phyloP scores from a whole-genome alignment of 2,797 vertebrate genomes.

The Oreochromis mossambicus region DNA sequence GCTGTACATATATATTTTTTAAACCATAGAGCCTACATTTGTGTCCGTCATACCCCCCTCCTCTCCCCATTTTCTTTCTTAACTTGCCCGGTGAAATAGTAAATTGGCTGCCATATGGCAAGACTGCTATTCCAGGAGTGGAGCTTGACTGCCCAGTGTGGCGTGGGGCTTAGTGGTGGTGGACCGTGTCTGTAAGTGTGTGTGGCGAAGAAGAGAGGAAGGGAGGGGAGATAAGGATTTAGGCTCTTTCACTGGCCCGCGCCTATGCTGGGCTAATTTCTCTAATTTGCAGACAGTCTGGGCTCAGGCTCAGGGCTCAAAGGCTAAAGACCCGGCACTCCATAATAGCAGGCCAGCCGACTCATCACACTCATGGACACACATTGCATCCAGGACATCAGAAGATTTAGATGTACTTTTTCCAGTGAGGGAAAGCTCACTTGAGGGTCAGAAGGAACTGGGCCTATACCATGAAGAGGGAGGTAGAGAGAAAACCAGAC shows the following conservation, averaged over 20 bases:
- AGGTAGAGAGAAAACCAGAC: background rate
- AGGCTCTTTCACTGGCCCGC: conserved; percentile 65
- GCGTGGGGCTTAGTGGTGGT: conserved; percentile 30
- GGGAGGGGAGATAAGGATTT: conserved; percentile 19
- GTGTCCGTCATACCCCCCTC: background rate
- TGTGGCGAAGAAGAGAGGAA: background rate
- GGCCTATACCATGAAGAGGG: background rate
- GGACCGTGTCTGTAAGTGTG: conserved; percentile 16
- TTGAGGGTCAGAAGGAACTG: background rate
- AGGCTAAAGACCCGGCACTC: conserved; percentile 46
- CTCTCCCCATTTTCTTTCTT: background rate
- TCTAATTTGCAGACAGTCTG: conserved; percentile 80
- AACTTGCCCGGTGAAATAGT: conserved; percentile 50
- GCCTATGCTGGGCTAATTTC: conserved; percentile 72
- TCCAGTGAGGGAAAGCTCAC: conserved; percentile 15
- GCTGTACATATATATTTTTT: background rate
- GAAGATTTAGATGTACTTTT: conserved; percentile 38
- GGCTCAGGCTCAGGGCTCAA: conserved; percentile 66
- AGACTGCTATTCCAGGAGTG: conserved; percentile 37
- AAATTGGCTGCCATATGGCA: conserved; percentile 74
- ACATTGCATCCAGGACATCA: conserved; percentile 28
- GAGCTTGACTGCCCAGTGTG: conserved; percentile 46
- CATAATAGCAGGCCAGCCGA: conserved; percentile 14
- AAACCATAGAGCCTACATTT: background rate
- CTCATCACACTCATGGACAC: conserved; percentile 25